A percentile compares a stretch with the other conserved stretches of the same genome.
Evolutionary conservation across 2,797 vertebrate genomes (phyloP).

Genomic region (Pseudomugil tenellus): DNA sequence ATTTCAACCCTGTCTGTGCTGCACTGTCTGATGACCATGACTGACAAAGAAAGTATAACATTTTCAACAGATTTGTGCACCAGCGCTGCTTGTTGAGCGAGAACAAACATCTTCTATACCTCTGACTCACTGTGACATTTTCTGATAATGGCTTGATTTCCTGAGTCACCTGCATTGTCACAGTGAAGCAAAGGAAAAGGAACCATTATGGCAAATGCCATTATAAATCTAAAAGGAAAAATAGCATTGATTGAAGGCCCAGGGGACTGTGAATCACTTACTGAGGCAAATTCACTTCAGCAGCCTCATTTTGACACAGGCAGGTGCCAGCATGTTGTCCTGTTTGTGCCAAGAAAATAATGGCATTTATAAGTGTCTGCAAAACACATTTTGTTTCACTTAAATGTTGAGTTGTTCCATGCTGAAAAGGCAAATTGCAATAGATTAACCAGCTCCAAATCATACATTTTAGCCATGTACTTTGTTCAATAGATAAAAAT

Average conservation of each 20-base stretch:
- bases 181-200: conserved; percentile 40
- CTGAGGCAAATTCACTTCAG: conserved; percentile 57
- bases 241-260: conserved; percentile 65
- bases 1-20: conserved; percentile 42
- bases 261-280: conserved; percentile 59
- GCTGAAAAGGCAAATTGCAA: conserved; percentile 13
- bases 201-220: conserved; percentile 40
- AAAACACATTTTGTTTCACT: conserved; percentile 68
- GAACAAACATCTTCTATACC: conserved; percentile 26
- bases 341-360: conserved; percentile 71
- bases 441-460: conserved; percentile 10
- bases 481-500: conserved; percentile 1
- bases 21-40: conserved; percentile 30
- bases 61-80: conserved; percentile 43
- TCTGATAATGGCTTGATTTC: conserved; percentile 52
- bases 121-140: conserved; percentile 52
- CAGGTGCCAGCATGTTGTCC: conserved; percentile 53
- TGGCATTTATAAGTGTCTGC: conserved; percentile 62
- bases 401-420: conserved; percentile 37
- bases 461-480: conserved; percentile 13
- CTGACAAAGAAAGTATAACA: conserved; percentile 46
- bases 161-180: conserved; percentile 38
- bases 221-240: conserved; percentile 61
- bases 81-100: conserved; percentile 34
- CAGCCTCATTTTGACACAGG: conserved; percentile 49